Evolutionary conservation across 37 sponge, comb jelly and placozoan species (phyloP), one percentile per base, ranked within the genome.

Genomic region (Cliona cf. orientalis): DNA sequence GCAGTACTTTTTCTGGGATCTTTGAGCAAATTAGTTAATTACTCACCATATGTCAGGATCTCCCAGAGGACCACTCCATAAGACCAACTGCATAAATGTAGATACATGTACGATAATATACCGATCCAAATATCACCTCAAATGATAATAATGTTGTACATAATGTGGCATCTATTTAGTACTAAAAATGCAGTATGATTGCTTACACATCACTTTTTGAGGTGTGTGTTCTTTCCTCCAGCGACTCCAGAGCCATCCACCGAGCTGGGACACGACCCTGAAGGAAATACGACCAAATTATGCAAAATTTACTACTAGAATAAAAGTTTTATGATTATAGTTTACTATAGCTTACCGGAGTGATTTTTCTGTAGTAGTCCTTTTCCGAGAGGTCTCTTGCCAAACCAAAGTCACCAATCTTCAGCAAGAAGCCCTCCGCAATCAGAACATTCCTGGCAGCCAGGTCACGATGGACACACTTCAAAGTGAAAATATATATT

Each of bases 201-300:
- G 77, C 89, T 87, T 76, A 92, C 93, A 92, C 89, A 61, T 92
- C 93, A 92, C 85, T 84, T 65, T 92, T 60, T 33, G 61, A 75
- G 23, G 93, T 88, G 65, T 92, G 93, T 62, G 4, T 75, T 31
- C 81, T 73, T 45, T 73, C 74, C 5, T 59, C 46, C 55, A 92
- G 67, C 9, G 93, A 86, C 72, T 92, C 93, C n/a, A 84, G n/a
- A 12, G 93, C 93, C 93, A 92, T 92, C 93, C 93, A 92, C 7
- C 89, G 49, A 25, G 89, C 93, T 42, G 93, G 93, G 31, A 92
- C 26, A 38, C 69, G 84, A 17, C 93, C 89, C 90, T 89, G 38
- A 25, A 59, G 3, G 17, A 55, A 6, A 49, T 49, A 19, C 14
- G 14, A 49, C 53, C 9, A 14, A 19, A 49, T n/a, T 49, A 14